Percentiles rank a stretch among this genome's conserved stretches.
Evolutionary conservation across 1,140 invertebrate species (phyloP).

Genomic region (Saccostrea cuccullata): DNA sequence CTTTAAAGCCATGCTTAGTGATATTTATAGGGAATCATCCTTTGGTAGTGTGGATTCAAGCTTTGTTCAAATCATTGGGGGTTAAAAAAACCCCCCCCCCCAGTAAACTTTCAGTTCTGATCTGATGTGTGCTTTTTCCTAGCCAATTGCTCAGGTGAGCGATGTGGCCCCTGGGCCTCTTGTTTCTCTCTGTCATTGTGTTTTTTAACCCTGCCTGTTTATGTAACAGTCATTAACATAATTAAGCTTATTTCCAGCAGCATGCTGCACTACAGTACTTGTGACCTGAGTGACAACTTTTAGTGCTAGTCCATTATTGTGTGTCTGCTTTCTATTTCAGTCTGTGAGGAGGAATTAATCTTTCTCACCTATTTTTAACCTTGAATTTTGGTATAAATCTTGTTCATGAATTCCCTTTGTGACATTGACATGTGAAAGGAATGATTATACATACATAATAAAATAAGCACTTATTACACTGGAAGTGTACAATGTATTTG

Average conservation of each 20-base stretch:
- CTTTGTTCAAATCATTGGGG: too few relatives aligned
- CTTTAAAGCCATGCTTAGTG: too few relatives aligned
- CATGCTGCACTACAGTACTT: neutral
- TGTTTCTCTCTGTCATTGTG: neutral
- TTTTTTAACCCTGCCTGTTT: neutral
- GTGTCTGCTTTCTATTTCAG: neutral
- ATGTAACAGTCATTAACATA: neutral
- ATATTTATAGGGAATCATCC: too few relatives aligned
- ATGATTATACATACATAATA: neutral
- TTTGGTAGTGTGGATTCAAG: too few relatives aligned
- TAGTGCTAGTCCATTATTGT: neutral
- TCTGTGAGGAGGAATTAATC: neutral
- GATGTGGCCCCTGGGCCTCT: too few relatives aligned
- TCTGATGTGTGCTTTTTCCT: too few relatives aligned
- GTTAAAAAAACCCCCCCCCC: too few relatives aligned
- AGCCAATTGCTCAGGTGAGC: too few relatives aligned
- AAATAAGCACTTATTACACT: neutral
- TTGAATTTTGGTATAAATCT: neutral
- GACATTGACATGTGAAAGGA: neutral
- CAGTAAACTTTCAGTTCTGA: too few relatives aligned
- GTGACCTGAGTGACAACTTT: neutral
- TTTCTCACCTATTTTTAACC: conserved; percentile 3
- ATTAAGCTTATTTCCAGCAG: neutral
- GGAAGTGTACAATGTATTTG: neutral
- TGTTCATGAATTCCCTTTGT: neutral